A percentile compares a stretch with the other conserved stretches of the same genome.
phyloP scores from a whole-genome alignment of 2,888 invertebrate species.

The Miltochrista miniata region DNA sequence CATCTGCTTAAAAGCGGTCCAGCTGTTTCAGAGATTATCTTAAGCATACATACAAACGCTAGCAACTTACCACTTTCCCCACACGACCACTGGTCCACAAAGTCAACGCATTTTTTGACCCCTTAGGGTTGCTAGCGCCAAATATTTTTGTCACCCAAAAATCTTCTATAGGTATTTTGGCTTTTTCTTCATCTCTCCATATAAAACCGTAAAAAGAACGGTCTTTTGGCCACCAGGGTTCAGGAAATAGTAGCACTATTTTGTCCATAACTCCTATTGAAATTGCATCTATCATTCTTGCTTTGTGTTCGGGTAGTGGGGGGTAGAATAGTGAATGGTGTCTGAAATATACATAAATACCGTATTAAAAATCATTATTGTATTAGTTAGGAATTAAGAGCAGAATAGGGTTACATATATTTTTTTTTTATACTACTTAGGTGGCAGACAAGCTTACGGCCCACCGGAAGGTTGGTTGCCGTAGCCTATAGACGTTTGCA shows the following conservation, averaged over 20 bases:
- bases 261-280: conserved; percentile 87
- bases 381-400: too few species aligned
- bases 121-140: conserved; percentile 32
- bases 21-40: too few species aligned
- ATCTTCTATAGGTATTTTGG: conserved; percentile 14
- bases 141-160: conserved; percentile 35
- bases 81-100: conserved; percentile 38
- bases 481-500: too few species aligned
- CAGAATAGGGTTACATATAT: too few species aligned
- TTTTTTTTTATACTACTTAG: too few species aligned
- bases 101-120: conserved; percentile 29
- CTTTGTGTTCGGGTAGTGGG: conserved; percentile 78
- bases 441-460: too few species aligned
- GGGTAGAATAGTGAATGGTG: conserved; percentile 83
- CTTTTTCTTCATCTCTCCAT: conserved; percentile 59
- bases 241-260: conserved; percentile 85
- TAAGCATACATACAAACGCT: too few species aligned
- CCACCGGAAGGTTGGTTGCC: too few species aligned
- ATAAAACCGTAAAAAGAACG: conserved; percentile 45
- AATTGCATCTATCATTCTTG: conserved; percentile 79
- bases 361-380: too few species aligned
- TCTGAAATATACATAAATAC: conserved; percentile 67
- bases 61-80: conserved; percentile 41
- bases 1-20: too few species aligned
- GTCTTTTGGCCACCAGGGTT: conserved; percentile 85